Percentiles rank a stretch among this genome's conserved stretches.
These are phyloP conservation scores for Cyprinodon tularosa DNA, from an alignment of 2,113 vertebrate genomes.

Conservation along the genomic window DNA sequence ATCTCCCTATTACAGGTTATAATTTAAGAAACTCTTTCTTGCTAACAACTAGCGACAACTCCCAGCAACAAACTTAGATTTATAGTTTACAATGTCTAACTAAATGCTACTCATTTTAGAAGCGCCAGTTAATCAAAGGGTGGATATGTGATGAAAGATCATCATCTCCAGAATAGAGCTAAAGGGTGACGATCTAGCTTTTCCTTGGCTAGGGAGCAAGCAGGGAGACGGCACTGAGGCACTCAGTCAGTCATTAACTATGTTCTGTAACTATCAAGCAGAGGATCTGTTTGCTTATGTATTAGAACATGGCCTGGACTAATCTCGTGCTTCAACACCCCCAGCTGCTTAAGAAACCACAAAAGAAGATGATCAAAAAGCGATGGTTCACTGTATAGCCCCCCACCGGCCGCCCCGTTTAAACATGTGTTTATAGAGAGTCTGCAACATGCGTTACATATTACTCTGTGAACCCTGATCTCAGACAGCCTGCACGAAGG, in stretches of 20 bases:
- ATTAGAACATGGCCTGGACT: slow-evolving; percentile 58
- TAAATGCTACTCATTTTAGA: background rate
- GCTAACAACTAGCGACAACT: background rate
- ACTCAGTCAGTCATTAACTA: slow-evolving; percentile 69
- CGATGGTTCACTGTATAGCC: background rate
- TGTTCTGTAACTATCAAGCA: slow-evolving; percentile 31
- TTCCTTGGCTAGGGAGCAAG: background rate
- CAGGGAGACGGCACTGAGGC: background rate
- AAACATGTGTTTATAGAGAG: slow-evolving; percentile 13
- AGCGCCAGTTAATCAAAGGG: background rate
- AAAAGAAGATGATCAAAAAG: slow-evolving; percentile 31
- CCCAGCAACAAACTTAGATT: background rate
- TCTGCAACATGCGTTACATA: slow-evolving; percentile 8
- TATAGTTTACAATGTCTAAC: background rate
- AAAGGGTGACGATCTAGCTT: background rate
- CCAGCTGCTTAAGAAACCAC: slow-evolving; percentile 12
- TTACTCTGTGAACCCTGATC: slow-evolving; percentile 10
- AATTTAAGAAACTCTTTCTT: background rate
- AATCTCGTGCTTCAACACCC: slow-evolving; percentile 21
- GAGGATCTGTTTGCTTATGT: slow-evolving; percentile 60
- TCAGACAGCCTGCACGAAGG: slow-evolving; percentile 13
- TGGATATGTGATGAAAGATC: background rate
- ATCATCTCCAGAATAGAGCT: background rate
- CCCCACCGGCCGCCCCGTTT: background rate
- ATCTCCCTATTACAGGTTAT: background rate